Percentiles rank a stretch among this genome's conserved stretches.
Evolutionary conservation across 2,113 vertebrate species (phyloP).

Genomic region (Gavialis gangeticus): DNA sequence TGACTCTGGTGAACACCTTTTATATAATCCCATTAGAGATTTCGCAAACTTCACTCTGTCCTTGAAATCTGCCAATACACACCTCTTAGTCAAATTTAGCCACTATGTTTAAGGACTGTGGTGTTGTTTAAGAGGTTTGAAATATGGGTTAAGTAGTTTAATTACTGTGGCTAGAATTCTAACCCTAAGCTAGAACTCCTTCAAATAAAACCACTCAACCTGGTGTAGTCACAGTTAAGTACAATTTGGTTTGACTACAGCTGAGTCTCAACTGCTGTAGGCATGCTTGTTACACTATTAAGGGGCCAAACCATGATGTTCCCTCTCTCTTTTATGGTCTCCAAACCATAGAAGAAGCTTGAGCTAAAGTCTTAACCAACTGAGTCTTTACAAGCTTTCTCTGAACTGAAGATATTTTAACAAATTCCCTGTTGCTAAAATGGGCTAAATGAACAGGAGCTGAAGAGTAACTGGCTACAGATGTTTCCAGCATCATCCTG

Average conservation of each 20-base stretch:
- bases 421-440: not conserved
- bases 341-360: rapidly evolving
- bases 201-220: not conserved
- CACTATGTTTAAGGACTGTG: not conserved
- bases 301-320: not conserved
- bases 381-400: not conserved
- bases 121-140: not conserved
- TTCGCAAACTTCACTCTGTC: not conserved
- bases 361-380: not conserved
- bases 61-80: not conserved
- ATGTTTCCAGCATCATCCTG: not conserved
- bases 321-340: not conserved
- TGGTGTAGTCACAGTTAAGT: not conserved
- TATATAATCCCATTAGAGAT: not conserved
- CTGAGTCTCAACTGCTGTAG: not conserved
- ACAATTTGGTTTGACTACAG: not conserved
- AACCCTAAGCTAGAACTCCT: too few species aligned
- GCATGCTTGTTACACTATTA: not conserved
- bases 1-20: not conserved
- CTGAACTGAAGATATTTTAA: not conserved
- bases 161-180: not conserved
- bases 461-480: not conserved
- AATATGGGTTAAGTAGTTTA: rapidly evolving
- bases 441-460: not conserved
- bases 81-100: not conserved